phyloP scores from a whole-genome alignment of 2,797 vertebrate genomes.

The Stomatorhinus walkeri region DNA sequence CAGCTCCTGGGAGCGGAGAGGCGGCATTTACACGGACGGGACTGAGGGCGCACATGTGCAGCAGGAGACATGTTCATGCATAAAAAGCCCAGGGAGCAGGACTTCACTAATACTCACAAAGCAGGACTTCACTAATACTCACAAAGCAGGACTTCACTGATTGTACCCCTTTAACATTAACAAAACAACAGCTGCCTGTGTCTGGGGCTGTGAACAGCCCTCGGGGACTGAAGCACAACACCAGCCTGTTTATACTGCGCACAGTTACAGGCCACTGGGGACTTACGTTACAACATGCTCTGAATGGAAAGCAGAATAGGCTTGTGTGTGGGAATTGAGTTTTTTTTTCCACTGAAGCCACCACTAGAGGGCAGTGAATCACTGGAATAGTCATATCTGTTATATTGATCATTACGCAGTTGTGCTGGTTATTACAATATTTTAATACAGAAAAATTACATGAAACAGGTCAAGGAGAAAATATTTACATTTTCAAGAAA shows the following conservation, averaged over 20 bases:
- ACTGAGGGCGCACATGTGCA: not conserved
- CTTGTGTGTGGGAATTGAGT: not conserved
- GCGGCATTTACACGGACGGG: not conserved
- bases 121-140: not conserved
- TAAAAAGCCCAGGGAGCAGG: not conserved
- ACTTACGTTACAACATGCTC: not conserved
- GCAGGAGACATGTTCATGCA: not conserved
- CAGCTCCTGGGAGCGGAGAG: constrained; percentile 60
- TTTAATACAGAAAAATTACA: not conserved
- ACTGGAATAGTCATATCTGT: not conserved
- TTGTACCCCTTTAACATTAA: not conserved
- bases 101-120: not conserved
- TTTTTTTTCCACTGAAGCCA: not conserved
- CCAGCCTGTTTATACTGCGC: not conserved
- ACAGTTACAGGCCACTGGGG: not conserved
- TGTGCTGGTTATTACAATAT: not conserved
- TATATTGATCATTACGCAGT: not conserved
- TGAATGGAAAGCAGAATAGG: not conserved
- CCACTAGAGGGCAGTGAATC: constrained; percentile 26
- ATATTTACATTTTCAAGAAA: not conserved
- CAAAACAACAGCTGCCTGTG: not conserved
- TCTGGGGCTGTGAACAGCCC: not conserved
- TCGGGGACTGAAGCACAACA: not conserved
- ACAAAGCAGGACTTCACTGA: not conserved
- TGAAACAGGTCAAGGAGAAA: not conserved